Evolutionary conservation across 2,113 vertebrate species (phyloP).

Genomic region (Nasalis larvatus): DNA sequence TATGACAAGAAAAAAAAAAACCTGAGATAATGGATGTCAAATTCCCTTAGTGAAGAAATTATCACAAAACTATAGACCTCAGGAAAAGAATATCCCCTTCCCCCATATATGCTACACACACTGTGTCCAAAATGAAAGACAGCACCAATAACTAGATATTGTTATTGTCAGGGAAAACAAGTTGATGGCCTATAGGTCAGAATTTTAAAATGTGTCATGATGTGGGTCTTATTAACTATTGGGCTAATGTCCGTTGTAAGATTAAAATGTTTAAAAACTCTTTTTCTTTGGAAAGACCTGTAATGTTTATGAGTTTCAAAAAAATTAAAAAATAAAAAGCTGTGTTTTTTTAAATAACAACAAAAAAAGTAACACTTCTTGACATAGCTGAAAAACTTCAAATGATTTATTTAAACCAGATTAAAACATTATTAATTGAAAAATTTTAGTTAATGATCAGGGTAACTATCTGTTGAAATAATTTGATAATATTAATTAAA

Average conservation of each 20-base stretch:
- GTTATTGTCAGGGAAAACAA: not conserved
- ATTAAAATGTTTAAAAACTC: not conserved
- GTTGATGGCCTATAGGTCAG: not conserved
- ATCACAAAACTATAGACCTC: not conserved
- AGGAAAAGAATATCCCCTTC: not conserved
- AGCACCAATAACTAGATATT: not conserved
- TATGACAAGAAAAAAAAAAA: not conserved
- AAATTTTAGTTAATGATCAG: not conserved
- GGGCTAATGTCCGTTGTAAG: not conserved
- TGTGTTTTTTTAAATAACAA: not conserved
- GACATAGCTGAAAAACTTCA: not conserved
- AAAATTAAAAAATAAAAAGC: not conserved
- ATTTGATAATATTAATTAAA: not conserved
- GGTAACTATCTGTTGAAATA: not conserved
- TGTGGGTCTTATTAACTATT: not conserved
- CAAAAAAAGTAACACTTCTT: not conserved
- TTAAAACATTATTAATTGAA: not conserved
- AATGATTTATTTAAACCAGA: not conserved
- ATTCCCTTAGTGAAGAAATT: not conserved
- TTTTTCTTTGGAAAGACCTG: not conserved
- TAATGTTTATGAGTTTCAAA: not conserved
- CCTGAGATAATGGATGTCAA: not conserved
- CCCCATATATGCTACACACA: not conserved
- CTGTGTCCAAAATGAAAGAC: rapidly evolving
- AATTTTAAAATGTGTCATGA: not conserved